Conservation (phyloP, 2,797 vertebrate genomes). For the Poecile montanus region DNA sequence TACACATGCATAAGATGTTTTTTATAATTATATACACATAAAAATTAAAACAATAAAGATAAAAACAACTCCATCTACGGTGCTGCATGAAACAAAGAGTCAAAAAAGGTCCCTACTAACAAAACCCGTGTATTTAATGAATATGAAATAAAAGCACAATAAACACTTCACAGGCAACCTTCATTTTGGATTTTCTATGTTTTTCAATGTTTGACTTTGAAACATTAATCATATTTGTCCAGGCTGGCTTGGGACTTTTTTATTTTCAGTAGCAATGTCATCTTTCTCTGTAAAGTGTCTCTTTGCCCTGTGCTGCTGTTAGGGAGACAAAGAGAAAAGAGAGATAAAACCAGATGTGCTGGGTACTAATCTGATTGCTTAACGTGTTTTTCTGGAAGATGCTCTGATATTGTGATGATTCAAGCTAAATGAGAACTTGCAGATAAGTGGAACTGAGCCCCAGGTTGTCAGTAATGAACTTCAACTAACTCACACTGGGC, state of each 20-base stretch:
- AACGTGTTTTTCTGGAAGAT: constrained; percentile 8
- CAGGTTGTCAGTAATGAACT: constrained; percentile 62
- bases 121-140: neutral
- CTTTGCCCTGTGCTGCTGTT: neutral
- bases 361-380: constrained; percentile 46
- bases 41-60: neutral
- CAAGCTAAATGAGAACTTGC: constrained; percentile 49
- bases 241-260: neutral
- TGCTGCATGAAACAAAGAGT: neutral
- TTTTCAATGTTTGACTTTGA: constrained; percentile 21
- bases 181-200: neutral
- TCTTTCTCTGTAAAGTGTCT: neutral
- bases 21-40: neutral
- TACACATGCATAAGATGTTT: neutral
- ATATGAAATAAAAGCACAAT: neutral
- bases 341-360: constrained; percentile 44
- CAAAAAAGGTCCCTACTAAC: neutral
- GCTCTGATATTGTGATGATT: constrained; percentile 20
- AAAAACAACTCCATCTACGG: neutral
- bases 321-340: neutral
- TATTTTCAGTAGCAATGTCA: neutral
- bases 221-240: neutral
- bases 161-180: neutral
- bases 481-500: constrained; percentile 54
- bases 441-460: constrained; percentile 57